Base-by-base conservation (phyloP, 35 echinoderm and acorn worm species). In the Stichopus chloronotus region DNA sequence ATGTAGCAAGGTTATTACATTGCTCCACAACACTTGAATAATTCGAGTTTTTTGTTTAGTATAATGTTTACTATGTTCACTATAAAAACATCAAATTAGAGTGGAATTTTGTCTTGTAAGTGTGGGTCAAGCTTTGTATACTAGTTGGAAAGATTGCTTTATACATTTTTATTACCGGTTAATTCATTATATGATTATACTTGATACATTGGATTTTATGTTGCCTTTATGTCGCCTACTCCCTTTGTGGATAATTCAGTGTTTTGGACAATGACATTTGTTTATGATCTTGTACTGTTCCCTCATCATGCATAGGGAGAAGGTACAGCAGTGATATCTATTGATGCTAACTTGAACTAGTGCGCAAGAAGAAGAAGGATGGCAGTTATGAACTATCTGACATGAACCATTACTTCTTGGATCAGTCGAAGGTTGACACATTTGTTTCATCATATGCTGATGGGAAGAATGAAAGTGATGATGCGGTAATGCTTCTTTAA, bases 311-410 rank as follows among this genome's bases (percentile, higher is more conserved):
- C 14, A 76, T 24, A 76, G 72, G 25, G 25, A 21, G n/a, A 71
- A 71, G 72, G 72, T 21, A 24, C 25, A 21, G 16, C 72, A 76
- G 72, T 76, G 19, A 76, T 76, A 21, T 76, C 72, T 6, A 17
- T 76, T 76, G 72, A 76, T 76, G 72, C 72, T 24, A 76, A 76
- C 25, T 76, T 76, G 72, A 8, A 76, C 14, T 76, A 24, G 72
- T 76, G 8, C 7, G 72, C 6, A 76, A 76, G 25, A 76, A 76
- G 72, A 76, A 76, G 25, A 76, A 21, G 6, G 7, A 6, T 24
- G 25, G 25, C 14, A 76, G 0, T 76, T 8, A 17, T 76, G 14
- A 76, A 8, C 7, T 76, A 24, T 43, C 30, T 43, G 72, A 76
- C 8, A 76, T 17, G 19, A 17, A 24, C 19, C 72, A 76, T 76